Evolutionary conservation across 1,140 invertebrate species (phyloP).

Genomic region (Drosophila tsacasi): DNA sequence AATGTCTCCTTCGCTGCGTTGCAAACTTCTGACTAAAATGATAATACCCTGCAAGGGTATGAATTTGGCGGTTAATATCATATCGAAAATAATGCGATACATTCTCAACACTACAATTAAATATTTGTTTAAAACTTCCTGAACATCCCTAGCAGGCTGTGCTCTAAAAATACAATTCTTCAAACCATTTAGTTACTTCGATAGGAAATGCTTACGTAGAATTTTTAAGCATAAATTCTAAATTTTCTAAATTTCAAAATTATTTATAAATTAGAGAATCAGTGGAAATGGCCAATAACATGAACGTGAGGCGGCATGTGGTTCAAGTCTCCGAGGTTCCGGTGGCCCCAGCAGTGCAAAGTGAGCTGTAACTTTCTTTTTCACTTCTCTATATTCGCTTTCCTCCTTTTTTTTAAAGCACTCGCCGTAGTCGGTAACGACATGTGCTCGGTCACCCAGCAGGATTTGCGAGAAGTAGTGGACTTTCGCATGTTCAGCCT

Average conservation of each 20-base stretch:
- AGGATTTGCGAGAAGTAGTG: constrained; percentile 66
- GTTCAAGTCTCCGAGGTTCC: constrained; percentile 63
- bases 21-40: too few relatives aligned
- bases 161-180: neutral
- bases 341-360: constrained; percentile 45
- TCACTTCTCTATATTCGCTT: neutral
- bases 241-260: constrained; percentile 16
- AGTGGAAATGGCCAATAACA: constrained; percentile 44
- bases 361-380: constrained; percentile 26
- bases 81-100: neutral
- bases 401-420: constrained; percentile 25
- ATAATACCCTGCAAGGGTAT: too few relatives aligned
- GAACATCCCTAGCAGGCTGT: neutral
- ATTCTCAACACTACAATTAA: too few relatives aligned
- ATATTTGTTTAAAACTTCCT: neutral
- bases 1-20: too few relatives aligned
- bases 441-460: constrained; percentile 58
- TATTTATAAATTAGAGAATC: constrained; percentile 11
- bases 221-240: constrained; percentile 4
- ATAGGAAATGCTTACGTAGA: neutral
- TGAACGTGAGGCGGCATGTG: constrained; percentile 25
- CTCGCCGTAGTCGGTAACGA: constrained; percentile 65
- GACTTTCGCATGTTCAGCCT: constrained; percentile 55
- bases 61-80: too few relatives aligned
- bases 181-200: neutral